A percentile compares a stretch with the other conserved stretches of the same genome.
These are phyloP conservation scores for Phalacrocorax brasilianus DNA, from an alignment of 2,113 vertebrate genomes.

Conservation along the genomic window DNA sequence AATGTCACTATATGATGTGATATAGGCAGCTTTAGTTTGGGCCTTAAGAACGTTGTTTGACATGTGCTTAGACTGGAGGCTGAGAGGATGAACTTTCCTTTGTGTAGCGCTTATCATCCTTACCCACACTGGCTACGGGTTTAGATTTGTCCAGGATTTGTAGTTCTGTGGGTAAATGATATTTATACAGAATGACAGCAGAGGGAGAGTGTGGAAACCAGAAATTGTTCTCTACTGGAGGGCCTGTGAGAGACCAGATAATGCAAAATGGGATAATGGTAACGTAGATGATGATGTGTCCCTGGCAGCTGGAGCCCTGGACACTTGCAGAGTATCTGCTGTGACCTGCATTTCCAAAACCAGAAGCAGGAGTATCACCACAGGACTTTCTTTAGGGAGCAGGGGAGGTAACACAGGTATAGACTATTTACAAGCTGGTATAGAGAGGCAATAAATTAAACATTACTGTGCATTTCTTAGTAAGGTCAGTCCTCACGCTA, in stretches of 20 bases:
- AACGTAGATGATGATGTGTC: fast-evolving
- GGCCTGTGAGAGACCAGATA: not conserved
- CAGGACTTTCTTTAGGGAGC: not conserved
- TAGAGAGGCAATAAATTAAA: not conserved
- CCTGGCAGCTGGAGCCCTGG: not conserved
- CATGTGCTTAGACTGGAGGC: not conserved
- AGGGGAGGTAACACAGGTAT: not conserved
- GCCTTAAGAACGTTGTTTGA: not conserved
- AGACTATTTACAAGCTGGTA: not conserved
- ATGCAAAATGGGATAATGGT: not conserved
- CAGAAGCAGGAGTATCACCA: not conserved
- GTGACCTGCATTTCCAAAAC: not conserved
- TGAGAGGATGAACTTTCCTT: not conserved
- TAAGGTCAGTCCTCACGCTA: not conserved
- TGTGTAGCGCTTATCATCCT: not conserved
- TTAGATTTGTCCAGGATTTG: not conserved
- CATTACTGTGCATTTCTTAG: not conserved
- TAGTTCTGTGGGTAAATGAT: not conserved
- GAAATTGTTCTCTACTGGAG: not conserved
- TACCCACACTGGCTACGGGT: not conserved
- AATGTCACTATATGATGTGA: not conserved
- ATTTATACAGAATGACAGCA: not conserved
- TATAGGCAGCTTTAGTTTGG: not conserved
- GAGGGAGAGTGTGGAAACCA: not conserved
- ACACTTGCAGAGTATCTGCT: not conserved